phyloP scores from a whole-genome alignment of 2,888 invertebrate genomes.

The Bhutanitis thaidina region DNA sequence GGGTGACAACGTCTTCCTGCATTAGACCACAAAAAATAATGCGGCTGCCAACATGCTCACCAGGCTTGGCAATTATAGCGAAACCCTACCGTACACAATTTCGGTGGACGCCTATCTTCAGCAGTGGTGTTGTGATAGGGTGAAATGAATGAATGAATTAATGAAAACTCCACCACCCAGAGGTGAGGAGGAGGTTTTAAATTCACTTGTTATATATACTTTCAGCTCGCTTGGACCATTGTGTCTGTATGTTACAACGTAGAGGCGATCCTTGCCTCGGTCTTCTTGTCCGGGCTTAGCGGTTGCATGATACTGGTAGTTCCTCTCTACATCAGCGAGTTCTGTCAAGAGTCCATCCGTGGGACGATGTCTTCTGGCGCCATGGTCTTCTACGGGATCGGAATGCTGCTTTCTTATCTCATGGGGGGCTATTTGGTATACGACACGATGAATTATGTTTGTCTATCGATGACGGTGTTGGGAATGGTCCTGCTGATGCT shows the following conservation, averaged over 20 bases:
- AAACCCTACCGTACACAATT: no score
- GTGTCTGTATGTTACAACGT: slow-evolving; percentile 38
- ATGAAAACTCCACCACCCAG: no score
- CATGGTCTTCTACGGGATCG: slow-evolving; percentile 27
- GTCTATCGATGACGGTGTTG: slow-evolving; percentile 34
- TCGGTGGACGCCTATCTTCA: no score
- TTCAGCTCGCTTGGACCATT: slow-evolving; percentile 50
- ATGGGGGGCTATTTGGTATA: slow-evolving; percentile 48
- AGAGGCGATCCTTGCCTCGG: slow-evolving; percentile 40
- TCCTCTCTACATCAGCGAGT: slow-evolving; percentile 31
- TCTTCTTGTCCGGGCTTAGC: slow-evolving; percentile 48
- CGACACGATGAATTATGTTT: slow-evolving; percentile 39
- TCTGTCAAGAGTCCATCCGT: slow-evolving; percentile 30
- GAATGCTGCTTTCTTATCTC: slow-evolving; percentile 32
- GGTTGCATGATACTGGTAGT: slow-evolving; percentile 40
- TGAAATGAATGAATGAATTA: no score
- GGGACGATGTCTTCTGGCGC: slow-evolving; percentile 28
- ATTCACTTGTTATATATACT: no score
- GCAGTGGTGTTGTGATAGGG: no score
- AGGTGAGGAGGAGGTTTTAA: no score
- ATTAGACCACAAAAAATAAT: no score
- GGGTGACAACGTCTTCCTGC: no score
- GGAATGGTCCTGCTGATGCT: slow-evolving; percentile 33
- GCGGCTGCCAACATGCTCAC: no score
- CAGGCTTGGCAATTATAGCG: no score